phyloP scores from a whole-genome alignment of 92 coral and sea anemone genomes.

The Virgularia gustaviana region DNA sequence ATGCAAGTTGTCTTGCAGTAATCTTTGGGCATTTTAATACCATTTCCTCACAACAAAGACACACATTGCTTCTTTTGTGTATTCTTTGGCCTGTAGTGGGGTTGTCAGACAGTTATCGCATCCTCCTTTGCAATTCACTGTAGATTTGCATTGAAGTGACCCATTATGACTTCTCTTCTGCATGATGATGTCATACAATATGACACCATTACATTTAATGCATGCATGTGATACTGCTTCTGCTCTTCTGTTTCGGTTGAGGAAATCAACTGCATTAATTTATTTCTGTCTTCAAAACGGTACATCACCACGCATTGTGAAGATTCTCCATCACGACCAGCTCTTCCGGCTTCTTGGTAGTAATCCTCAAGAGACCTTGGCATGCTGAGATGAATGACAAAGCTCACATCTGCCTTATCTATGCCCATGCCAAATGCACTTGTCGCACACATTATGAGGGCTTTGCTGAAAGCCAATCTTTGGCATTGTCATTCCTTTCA shows the following conservation, averaged over 20 bases:
- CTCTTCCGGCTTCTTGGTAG: conserved; percentile 19
- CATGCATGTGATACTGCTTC: not conserved
- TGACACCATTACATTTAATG: not conserved
- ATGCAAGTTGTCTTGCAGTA: conserved; percentile 2
- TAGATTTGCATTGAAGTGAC: not conserved
- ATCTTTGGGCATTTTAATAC: not conserved
- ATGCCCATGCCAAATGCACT: no score
- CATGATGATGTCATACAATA: conserved; percentile 7
- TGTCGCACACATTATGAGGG: conserved; percentile 1
- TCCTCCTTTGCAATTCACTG: not conserved
- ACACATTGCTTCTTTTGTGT: conserved; percentile 5
- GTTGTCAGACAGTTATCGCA: conserved; percentile 4
- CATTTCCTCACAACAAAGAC: conserved; percentile 5
- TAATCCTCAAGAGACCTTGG: conserved; percentile 2
- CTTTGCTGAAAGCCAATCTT: conserved; percentile 6
- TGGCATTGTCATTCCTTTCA: conserved; percentile 11
- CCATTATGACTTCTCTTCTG: not conserved
- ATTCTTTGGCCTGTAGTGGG: not conserved
- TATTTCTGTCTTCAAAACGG: conserved; percentile 6
- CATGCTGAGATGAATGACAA: conserved; percentile 7
- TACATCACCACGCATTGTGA: conserved; percentile 2
- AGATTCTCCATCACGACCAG: conserved; percentile 6
- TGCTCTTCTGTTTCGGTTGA: not conserved
- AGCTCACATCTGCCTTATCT: not conserved
- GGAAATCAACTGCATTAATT: not conserved